phyloP scores from a whole-genome alignment of 2,113 vertebrate genomes.

The Amia ocellicauda region DNA sequence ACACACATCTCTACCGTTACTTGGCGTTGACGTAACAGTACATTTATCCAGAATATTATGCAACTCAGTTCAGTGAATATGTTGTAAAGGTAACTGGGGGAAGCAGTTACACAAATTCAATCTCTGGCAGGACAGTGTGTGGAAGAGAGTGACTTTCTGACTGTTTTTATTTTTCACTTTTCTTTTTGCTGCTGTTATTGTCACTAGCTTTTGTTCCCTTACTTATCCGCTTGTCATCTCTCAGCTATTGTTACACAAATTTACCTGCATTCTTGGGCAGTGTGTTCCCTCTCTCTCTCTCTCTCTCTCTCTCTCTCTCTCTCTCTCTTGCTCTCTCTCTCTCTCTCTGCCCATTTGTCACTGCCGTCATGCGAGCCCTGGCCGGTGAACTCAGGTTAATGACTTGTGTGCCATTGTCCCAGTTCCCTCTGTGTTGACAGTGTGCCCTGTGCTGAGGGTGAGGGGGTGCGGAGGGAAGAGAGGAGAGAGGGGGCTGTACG shows the following conservation, averaged over 20 bases:
- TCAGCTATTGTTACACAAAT: constrained; percentile 21
- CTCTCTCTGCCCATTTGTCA: constrained; percentile 22
- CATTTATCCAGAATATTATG: no score
- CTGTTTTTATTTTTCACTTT: not conserved
- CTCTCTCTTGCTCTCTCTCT: not conserved
- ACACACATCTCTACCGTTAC: no score
- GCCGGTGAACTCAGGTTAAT: constrained; percentile 24
- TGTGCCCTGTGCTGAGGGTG: not conserved
- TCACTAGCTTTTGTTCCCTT: not conserved
- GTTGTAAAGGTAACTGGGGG: no score
- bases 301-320: not conserved
- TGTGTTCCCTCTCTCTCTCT: not conserved
- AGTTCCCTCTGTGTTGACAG: not conserved
- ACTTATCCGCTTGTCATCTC: not conserved
- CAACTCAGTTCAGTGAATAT: no score
- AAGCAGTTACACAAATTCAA: no score
- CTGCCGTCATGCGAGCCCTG: not conserved
- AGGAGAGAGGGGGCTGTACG: not conserved
- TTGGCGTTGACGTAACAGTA: no score
- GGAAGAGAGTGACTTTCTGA: not conserved
- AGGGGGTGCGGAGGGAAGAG: not conserved
- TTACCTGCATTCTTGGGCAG: constrained; percentile 13
- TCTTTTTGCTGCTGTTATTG: no score
- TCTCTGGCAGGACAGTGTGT: no score
- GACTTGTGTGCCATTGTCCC: constrained; percentile 11